These are phyloP conservation scores for Meloidogyne floridensis DNA, from an alignment of 1,140 invertebrate genomes.

Conservation along the genomic window DNA sequence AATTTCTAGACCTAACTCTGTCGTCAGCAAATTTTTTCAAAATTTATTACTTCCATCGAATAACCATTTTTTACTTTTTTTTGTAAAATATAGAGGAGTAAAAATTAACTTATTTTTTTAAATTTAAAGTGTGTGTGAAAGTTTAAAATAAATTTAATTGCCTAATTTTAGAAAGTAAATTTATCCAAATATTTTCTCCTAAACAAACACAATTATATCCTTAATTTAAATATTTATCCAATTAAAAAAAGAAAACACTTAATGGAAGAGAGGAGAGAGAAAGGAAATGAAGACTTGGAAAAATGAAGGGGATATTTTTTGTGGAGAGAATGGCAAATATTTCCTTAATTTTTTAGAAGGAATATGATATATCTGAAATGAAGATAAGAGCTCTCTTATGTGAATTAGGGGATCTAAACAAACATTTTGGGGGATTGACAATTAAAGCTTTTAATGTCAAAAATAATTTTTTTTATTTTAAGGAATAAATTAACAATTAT, in stretches of 20 bases:
- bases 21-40: too few relatives aligned
- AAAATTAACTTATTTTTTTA: neutral
- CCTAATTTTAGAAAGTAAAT: neutral
- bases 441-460: neutral
- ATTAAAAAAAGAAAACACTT: slow-evolving; percentile 1
- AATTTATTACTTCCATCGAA: too few relatives aligned
- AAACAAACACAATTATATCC: neutral
- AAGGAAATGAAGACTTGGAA: neutral
- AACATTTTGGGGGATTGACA: neutral
- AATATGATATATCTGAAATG: neutral
- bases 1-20: too few relatives aligned
- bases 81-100: too few relatives aligned
- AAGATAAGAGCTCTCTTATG: neutral
- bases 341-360: neutral
- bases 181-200: neutral
- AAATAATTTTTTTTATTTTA: neutral
- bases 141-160: neutral
- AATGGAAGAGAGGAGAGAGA: neutral
- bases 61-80: too few relatives aligned
- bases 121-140: neutral
- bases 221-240: slow-evolving; percentile 6
- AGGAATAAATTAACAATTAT: neutral
- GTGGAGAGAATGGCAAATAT: neutral
- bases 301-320: neutral
- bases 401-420: neutral